Conservation (phyloP, 2,113 vertebrate genomes). For the Thalassoma bifasciatum region DNA sequence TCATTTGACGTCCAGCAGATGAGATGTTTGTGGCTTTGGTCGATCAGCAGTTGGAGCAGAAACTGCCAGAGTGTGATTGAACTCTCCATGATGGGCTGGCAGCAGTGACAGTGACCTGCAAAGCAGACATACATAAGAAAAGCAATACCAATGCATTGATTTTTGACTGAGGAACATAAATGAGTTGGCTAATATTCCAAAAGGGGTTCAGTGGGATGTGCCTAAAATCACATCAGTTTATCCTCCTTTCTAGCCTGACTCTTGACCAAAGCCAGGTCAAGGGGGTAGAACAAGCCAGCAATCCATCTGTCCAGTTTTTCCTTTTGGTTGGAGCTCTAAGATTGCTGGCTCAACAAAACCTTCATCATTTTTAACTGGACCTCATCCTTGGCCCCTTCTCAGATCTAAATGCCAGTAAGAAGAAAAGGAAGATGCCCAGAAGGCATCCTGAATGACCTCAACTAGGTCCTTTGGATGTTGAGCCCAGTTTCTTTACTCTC, state of each 20-base stretch:
- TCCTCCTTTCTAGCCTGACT: no score
- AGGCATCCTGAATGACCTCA: not conserved
- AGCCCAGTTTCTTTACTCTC: not conserved
- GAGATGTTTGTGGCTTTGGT: constrained; percentile 96
- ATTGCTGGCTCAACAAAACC: not conserved
- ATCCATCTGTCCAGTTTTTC: no score
- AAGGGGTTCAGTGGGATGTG: no score
- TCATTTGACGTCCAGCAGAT: constrained; percentile 99
- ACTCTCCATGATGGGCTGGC: constrained; percentile 90
- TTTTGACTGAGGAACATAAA: no score
- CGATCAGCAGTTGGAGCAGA: constrained; percentile 96
- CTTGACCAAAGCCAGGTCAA: no score
- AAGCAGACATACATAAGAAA: not conserved
- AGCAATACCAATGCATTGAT: not conserved
- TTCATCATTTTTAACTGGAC: not conserved
- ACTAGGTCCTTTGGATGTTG: not conserved
- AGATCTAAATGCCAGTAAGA: not conserved
- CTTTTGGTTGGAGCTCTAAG: no score
- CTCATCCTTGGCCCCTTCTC: not conserved
- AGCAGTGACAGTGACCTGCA: constrained; percentile 31
- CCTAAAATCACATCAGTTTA: no score
- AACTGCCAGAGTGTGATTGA: constrained; percentile 99
- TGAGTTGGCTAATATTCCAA: no score
- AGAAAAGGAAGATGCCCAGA: not conserved
- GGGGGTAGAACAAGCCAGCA: no score